Base-by-base conservation (phyloP, 2,113 vertebrate genomes). In the Lasiurus borealis region DNA sequence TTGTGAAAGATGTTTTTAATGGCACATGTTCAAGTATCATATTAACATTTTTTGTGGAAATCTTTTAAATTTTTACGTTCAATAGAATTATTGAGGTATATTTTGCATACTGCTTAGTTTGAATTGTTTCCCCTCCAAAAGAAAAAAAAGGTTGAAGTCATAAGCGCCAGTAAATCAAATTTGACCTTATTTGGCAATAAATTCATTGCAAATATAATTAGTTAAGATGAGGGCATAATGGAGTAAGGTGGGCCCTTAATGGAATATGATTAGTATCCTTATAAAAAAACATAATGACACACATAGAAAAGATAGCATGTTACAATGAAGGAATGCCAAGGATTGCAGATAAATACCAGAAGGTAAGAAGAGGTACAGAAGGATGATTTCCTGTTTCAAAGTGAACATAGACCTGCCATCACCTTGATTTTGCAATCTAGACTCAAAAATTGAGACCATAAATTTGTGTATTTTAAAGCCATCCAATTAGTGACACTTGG, bases 1-100 rank as follows among this genome's bases (percentile, higher is more conserved):
- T 27, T 46, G 44, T 93, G 18, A 36, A 9, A 85, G 44, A 14
- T 3, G 0, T 29, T 93, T 93, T 87, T 93, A 68, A 93, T 62
- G 44, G n/a, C 4, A 31, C 10, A 5, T 76, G 9, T 86, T 94
- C 5, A 5, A 34, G 2, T 66, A n/a, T 57, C 3, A 44, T 21
- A 44, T 9, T 52, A 34, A 46, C 1, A 44, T 87, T 87, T 44
- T 90, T 21, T 59, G 11, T 40, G 27, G 9, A 64, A 1, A 6
- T 54, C 25, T 77, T 81, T 1, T 27, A 50, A 3, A 15, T 36
- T 62, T 80, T 89, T 62, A 62, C 27, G 59, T 62, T 62, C 59
- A 82, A 64, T 2, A 75, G 54, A 16, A 81, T 91, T 75, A 59
- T 75, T 84, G 15, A 52, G 7, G 11, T 78, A n/a, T 25, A 73